phyloP scores from a whole-genome alignment of 1,140 invertebrate species.

The Yoshiicerus persimilis region DNA sequence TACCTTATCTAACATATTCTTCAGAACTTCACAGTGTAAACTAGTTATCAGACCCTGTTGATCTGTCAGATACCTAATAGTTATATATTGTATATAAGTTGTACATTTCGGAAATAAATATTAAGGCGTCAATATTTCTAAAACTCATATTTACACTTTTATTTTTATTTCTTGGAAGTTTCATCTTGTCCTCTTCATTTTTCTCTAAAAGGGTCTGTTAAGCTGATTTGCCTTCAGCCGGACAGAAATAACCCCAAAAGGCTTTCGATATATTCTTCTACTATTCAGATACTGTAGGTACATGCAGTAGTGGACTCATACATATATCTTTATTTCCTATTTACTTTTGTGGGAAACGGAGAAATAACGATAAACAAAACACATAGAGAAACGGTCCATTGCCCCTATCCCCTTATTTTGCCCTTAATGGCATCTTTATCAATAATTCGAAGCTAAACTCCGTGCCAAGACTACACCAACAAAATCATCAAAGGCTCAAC shows the following conservation, averaged over 20 bases:
- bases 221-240: not conserved
- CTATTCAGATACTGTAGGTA: not conserved
- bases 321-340: too few species aligned
- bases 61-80: not conserved
- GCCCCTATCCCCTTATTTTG: slow-evolving; percentile 23
- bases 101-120: not conserved
- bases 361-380: not conserved
- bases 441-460: slow-evolving; percentile 30
- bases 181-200: not conserved
- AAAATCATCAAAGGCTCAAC: slow-evolving; percentile 1
- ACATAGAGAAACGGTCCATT: not conserved
- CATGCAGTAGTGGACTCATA: too few species aligned
- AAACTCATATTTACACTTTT: not conserved
- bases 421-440: slow-evolving; percentile 32
- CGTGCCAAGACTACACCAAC: slow-evolving; percentile 20
- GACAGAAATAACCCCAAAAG: not conserved
- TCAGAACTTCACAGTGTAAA: too few species aligned
- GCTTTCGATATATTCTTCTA: not conserved
- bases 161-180: not conserved
- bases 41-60: too few species aligned
- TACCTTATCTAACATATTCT: too few species aligned
- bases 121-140: not conserved
- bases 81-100: not conserved
- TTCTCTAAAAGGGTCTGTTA: not conserved
- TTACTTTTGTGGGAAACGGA: not conserved